These are phyloP conservation scores for Lasius fuliginosus DNA, from an alignment of 2,888 invertebrate genomes.

Conservation along the genomic window DNA sequence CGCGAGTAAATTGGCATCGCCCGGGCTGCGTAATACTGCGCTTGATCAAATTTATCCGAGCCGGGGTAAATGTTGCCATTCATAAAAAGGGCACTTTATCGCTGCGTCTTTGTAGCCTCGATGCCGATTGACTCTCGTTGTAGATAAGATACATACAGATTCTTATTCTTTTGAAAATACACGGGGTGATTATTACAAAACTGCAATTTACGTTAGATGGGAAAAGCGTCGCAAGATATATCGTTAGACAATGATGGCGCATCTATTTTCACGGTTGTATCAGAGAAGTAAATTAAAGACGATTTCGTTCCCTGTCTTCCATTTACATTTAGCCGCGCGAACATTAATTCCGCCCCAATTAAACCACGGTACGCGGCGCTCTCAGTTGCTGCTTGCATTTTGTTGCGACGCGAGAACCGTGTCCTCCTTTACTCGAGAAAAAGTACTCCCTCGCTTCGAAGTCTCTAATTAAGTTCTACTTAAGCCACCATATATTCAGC, in stretches of 20 bases:
- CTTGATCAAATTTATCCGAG: slow-evolving; percentile 38
- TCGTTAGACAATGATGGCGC: slow-evolving; percentile 48
- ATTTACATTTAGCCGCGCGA: slow-evolving; percentile 71
- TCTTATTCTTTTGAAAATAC: slow-evolving; percentile 9
- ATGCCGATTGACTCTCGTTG: not conserved
- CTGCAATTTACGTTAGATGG: slow-evolving; percentile 13
- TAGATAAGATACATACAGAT: not conserved
- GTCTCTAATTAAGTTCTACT: slow-evolving; percentile 72
- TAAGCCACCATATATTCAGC: slow-evolving; percentile 58
- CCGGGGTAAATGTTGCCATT: slow-evolving; percentile 8
- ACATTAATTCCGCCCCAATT: slow-evolving; percentile 75
- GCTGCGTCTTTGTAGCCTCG: slow-evolving; percentile 7
- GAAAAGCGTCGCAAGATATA: slow-evolving; percentile 34
- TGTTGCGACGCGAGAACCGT: slow-evolving; percentile 68
- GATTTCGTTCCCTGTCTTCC: slow-evolving; percentile 61
- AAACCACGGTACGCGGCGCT: slow-evolving; percentile 66
- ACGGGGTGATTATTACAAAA: not conserved
- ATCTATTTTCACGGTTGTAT: slow-evolving; percentile 49
- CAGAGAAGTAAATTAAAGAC: slow-evolving; percentile 60
- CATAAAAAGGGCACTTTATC: not conserved
- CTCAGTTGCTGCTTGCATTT: slow-evolving; percentile 64
- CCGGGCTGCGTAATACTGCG: not conserved
- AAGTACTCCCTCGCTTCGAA: slow-evolving; percentile 59
- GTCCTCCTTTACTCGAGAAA: slow-evolving; percentile 64
- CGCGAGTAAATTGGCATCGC: slow-evolving; percentile 32